phyloP scores from a whole-genome alignment of 2,888 invertebrate species.

The Troides helena region DNA sequence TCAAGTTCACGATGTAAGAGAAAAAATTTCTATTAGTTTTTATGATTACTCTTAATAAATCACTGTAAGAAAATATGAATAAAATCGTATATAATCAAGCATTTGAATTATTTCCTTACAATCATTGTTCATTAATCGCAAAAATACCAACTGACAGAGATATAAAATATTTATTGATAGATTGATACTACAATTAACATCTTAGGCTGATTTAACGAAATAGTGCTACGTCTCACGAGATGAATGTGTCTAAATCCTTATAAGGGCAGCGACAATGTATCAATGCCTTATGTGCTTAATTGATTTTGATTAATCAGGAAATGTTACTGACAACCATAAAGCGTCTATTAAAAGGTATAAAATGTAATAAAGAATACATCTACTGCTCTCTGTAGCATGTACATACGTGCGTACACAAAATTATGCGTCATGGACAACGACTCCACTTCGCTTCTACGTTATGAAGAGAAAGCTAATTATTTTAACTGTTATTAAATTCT shows the following conservation, averaged over 20 bases:
- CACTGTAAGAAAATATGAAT: no score
- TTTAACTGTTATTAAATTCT: slow-evolving; percentile 35
- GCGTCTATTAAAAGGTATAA: background rate
- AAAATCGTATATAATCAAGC: no score
- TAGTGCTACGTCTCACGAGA: background rate
- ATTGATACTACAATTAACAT: slow-evolving; percentile 9
- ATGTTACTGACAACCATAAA: slow-evolving; percentile 5
- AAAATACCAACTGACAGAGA: background rate
- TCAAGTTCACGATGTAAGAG: no score
- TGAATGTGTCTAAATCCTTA: slow-evolving; percentile 8
- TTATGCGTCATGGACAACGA: slow-evolving; percentile 62
- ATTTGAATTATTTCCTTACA: no score
- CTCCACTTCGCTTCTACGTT: slow-evolving; percentile 55
- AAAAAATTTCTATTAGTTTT: no score
- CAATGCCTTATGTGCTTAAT: slow-evolving; percentile 10
- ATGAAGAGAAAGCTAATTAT: slow-evolving; percentile 64
- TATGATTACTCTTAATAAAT: no score
- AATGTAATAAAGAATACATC: background rate
- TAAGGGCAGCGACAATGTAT: background rate
- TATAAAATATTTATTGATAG: background rate
- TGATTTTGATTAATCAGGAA: slow-evolving; percentile 18
- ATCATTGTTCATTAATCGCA: background rate
- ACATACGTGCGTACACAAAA: slow-evolving; percentile 39
- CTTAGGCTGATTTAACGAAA: background rate
- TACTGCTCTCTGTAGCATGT: background rate